A percentile compares a stretch with the other conserved stretches of the same genome.
Conservation (phyloP, 2,888 invertebrate species). For the Andrena chrysosceles region DNA sequence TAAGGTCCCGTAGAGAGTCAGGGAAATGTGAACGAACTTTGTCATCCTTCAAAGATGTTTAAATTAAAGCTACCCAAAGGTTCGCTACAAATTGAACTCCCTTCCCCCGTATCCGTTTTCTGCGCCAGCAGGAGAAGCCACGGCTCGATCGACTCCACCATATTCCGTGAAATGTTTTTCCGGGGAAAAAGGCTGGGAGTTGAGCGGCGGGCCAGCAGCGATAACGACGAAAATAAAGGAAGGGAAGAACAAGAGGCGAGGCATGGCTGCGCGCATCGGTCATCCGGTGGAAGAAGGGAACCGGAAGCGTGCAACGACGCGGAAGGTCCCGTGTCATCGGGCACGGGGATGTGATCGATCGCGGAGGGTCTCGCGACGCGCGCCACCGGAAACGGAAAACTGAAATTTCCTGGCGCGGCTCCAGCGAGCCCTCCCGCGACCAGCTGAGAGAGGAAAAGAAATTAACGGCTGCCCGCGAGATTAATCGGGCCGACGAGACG, state of each 20-base stretch:
- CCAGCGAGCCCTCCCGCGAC: conserved; percentile 22
- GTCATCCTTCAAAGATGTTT: background rate
- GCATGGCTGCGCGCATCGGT: conserved; percentile 13
- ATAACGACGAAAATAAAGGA: background rate
- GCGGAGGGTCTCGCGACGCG: conserved; percentile 16
- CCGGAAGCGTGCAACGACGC: conserved; percentile 34
- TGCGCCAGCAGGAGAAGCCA: background rate
- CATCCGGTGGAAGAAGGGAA: conserved; percentile 23
- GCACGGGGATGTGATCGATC: conserved; percentile 52
- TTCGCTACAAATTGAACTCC: too few relatives aligned
- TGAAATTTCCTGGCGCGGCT: conserved; percentile 58
- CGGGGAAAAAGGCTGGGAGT: background rate
- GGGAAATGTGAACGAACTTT: background rate
- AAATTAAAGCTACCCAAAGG: too few relatives aligned
- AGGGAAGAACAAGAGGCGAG: background rate
- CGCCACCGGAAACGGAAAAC: conserved; percentile 51
- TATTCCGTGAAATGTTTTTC: background rate
- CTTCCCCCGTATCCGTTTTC: background rate
- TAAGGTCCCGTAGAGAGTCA: too few relatives aligned
- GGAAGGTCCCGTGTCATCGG: conserved; percentile 32
- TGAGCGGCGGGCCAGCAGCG: background rate
- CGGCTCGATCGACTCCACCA: background rate
- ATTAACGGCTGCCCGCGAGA: conserved; percentile 23
- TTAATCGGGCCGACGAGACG: conserved; percentile 10
- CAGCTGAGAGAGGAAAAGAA: conserved; percentile 28